Percentiles rank a stretch among this genome's conserved stretches.
Evolutionary conservation across 2,113 vertebrate species (phyloP).

Genomic region (Lampris incognitus): DNA sequence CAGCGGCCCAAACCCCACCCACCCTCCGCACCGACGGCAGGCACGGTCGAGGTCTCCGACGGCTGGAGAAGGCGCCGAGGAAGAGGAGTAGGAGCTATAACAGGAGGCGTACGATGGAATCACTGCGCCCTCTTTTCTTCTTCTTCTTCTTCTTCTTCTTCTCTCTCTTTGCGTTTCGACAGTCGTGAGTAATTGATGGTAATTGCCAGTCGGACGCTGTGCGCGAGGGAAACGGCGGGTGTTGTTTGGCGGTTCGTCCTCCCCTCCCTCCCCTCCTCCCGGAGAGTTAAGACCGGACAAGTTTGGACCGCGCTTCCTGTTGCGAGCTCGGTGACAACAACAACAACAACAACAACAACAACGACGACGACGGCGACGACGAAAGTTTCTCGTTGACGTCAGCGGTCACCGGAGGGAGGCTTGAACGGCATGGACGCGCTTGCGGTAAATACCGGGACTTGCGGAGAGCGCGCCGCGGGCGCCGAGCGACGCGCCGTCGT

Average conservation of each 20-base stretch:
- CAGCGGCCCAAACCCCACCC: conserved; percentile 79
- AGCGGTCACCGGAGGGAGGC: too few relatives aligned
- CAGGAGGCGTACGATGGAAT: conserved; percentile 26
- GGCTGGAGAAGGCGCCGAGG: conserved; percentile 37
- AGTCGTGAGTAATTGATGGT: too few relatives aligned
- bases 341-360: too few relatives aligned
- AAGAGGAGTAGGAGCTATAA: conserved; percentile 23
- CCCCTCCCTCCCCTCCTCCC: conserved; percentile 2
- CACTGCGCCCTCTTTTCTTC: background rate
- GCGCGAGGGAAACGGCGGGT: conserved; percentile 20
- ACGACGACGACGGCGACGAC: too few relatives aligned
- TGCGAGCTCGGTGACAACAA: conserved; percentile 31
- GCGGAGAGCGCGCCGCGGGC: too few relatives aligned
- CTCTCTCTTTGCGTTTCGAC: too few relatives aligned
- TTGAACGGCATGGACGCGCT: too few relatives aligned
- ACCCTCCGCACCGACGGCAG: conserved; percentile 69
- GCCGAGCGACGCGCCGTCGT: too few relatives aligned
- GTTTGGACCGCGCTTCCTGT: conserved; percentile 76
- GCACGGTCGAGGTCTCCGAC: conserved; percentile 60
- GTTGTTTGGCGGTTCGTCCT: conserved; percentile 20
- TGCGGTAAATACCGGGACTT: too few relatives aligned
- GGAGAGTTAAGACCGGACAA: conserved; percentile 39
- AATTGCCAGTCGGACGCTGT: too few relatives aligned
- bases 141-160: too few relatives aligned
- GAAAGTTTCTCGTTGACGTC: too few relatives aligned